phyloP scores from a whole-genome alignment of 2,797 vertebrate species.

The Euphonia xanthogaster region DNA sequence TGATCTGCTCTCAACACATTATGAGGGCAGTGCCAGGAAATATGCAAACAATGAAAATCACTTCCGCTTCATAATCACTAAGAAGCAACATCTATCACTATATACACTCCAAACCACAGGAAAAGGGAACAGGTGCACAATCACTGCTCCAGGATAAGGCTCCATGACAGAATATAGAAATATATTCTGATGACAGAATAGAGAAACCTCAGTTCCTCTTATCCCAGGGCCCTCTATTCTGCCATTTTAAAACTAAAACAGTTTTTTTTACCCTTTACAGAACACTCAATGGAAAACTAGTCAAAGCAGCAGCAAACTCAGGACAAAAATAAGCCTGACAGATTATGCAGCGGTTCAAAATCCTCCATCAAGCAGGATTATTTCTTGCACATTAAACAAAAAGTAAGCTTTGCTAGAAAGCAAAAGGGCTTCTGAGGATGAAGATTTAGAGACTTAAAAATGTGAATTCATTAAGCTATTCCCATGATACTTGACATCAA shows the following conservation, averaged over 20 bases:
- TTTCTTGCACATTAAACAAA: slow-evolving; percentile 2
- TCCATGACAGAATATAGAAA: not conserved
- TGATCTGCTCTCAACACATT: not conserved
- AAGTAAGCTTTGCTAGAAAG: slow-evolving; percentile 40
- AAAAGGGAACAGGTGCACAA: not conserved
- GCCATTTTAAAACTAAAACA: not conserved
- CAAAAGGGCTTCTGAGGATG: not conserved
- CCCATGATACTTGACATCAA: not conserved
- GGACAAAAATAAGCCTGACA: slow-evolving; percentile 8
- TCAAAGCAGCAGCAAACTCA: not conserved
- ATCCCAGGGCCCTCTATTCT: not conserved
- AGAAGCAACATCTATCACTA: not conserved
- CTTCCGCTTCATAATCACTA: not conserved
- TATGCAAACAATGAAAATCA: not conserved
- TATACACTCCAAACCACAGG: not conserved
- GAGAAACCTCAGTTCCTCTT: not conserved
- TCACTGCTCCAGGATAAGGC: not conserved
- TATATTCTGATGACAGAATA: not conserved
- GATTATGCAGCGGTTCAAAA: not conserved
- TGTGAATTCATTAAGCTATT: slow-evolving; percentile 23
- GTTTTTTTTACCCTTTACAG: not conserved
- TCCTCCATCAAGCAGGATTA: slow-evolving; percentile 15
- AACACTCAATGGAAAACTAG: not conserved
- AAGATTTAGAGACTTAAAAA: slow-evolving; percentile 29
- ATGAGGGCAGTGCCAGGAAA: not conserved